phyloP scores from a whole-genome alignment of 2,113 vertebrate genomes.

The Daboia siamensis region DNA sequence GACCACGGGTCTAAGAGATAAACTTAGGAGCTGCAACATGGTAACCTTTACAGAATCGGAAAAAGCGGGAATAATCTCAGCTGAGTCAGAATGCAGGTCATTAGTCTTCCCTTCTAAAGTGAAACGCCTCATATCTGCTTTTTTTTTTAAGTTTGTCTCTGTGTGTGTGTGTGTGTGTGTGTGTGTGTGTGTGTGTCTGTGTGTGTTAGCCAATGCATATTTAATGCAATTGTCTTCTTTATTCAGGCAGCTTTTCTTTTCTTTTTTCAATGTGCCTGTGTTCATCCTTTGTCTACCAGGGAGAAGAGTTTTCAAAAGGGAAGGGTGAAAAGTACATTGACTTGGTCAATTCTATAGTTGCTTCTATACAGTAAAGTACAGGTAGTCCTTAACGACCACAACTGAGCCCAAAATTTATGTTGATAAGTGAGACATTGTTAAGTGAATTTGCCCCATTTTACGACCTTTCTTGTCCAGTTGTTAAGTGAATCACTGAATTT shows the following conservation, averaged over 20 bases:
- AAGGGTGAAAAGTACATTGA: too few relatives aligned
- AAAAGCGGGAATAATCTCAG: neutral
- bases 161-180: neutral
- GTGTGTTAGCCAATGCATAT: neutral
- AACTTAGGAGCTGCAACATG: neutral
- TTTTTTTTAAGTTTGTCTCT: neutral
- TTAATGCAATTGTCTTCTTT: neutral
- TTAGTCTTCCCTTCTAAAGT: neutral
- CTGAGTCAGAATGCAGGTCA: neutral
- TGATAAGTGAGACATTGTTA: too few relatives aligned
- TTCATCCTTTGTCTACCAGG: too few relatives aligned
- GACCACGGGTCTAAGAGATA: neutral
- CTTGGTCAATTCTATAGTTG: neutral
- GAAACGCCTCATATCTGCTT: neutral
- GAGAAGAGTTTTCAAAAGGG: too few relatives aligned
- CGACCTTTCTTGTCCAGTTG: too few relatives aligned
- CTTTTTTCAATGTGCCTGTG: too few relatives aligned
- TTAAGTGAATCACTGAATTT: too few relatives aligned
- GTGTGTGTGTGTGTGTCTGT: neutral
- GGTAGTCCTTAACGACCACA: too few relatives aligned
- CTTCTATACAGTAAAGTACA: too few relatives aligned
- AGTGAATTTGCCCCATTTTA: too few relatives aligned
- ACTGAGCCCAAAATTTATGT: too few relatives aligned
- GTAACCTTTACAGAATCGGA: neutral
- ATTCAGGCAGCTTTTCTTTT: neutral